Base-by-base conservation (phyloP, 2,888 invertebrate genomes). In the Microctonus hyperodae region DNA sequence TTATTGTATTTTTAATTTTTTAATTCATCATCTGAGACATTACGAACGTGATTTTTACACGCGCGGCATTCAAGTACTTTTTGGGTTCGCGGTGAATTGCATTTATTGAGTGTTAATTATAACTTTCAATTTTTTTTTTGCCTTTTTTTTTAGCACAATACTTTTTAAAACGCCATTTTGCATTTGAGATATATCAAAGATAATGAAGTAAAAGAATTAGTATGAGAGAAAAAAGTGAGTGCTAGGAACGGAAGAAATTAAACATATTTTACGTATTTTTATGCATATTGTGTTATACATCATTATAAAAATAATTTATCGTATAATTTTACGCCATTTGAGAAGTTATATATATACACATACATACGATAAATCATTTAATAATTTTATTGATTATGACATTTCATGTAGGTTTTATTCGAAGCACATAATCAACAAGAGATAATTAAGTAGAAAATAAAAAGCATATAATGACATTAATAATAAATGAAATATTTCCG, bases 231-330 rank as follows among this genome's bases (percentile, higher is more conserved):
- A 35, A 5, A 5, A 16, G 16, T 6, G 16, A 44, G n/a, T 4
- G n/a, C n/a, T n/a, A n/a, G 20, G 16, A 44, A 44, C 6, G 16
- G 40, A 16, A n/a, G 3, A 6, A 62, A 60, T 35, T 37, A 58
- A 56, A 35, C 20, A 23, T 23, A 51, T 67, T 74, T 73, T 76
- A 72, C 70, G 75, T 75, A 74, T 67, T 74, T 74, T 66, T 71
- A 71, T 68, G 69, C 72, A 73, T 68, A 72, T 76, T 74, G 76
- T 64, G 72, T 75, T 75, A 73, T 76, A 75, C 56, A 56, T 64
- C 68, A 72, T 76, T 76, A 75, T 76, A 69, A 72, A 76, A 76
- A 76, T 75, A 74, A n/a, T n/a, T 74, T 75, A 75, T 75, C 74
- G 72, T 70, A 70, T 72, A 71, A 48, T 56, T 16, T 68, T 76